A percentile compares a stretch with the other conserved stretches of the same genome.
These are phyloP conservation scores for Enteromius unitaeniatus DNA, from an alignment of 2,797 vertebrate genomes.

Conservation along the genomic window DNA sequence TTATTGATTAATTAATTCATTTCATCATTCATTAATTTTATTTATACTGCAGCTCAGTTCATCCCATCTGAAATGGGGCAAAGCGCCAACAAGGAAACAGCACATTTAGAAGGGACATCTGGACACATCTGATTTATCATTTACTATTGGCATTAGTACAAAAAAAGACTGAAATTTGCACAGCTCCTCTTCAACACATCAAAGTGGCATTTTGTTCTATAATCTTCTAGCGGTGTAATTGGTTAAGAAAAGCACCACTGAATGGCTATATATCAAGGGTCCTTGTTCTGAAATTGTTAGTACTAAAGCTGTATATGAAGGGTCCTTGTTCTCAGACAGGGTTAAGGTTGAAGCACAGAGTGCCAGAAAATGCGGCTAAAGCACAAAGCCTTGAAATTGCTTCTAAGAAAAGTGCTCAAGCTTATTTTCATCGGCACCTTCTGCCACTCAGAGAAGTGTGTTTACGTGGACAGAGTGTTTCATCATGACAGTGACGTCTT, in stretches of 20 bases:
- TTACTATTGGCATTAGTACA: not conserved
- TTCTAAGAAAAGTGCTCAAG: not conserved
- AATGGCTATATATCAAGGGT: not conserved
- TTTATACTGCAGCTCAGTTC: not conserved
- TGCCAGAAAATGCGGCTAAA: not conserved
- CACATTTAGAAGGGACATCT: conserved; percentile 9
- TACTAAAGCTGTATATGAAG: not conserved
- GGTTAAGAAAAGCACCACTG: not conserved
- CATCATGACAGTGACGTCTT: conserved; percentile 29
- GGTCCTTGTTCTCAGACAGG: not conserved
- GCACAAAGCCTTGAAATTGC: conserved; percentile 13
- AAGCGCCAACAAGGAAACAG: not conserved
- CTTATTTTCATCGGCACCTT: not conserved
- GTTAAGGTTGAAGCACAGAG: not conserved
- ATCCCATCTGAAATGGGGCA: not conserved
- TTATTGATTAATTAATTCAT: not conserved
- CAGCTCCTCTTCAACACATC: not conserved
- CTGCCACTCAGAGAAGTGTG: not conserved
- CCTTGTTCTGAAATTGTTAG: not conserved
- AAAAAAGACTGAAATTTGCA: not conserved
- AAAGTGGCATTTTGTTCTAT: not conserved
- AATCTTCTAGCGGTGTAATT: not conserved
- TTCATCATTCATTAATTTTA: not conserved
- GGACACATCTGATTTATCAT: not conserved
- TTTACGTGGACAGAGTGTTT: conserved; percentile 29